These are phyloP conservation scores for Brachionichthys hirsutus DNA, from an alignment of 2,113 vertebrate genomes.

Conservation along the genomic window DNA sequence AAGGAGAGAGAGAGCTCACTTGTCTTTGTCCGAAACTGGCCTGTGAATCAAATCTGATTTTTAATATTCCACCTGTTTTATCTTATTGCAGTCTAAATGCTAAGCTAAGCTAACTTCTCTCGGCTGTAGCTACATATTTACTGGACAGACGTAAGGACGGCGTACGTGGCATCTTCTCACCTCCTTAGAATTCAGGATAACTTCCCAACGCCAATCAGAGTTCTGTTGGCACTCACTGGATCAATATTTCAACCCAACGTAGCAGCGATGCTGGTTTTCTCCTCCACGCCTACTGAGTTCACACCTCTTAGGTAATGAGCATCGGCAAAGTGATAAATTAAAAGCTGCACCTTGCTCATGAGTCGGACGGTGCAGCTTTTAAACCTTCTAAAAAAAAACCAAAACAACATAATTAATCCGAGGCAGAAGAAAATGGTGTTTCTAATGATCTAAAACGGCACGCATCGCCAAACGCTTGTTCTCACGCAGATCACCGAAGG, in stretches of 20 bases:
- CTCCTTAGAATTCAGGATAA: not conserved
- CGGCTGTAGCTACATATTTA: not conserved
- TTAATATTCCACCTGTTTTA: no score
- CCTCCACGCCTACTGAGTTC: constrained; percentile 7
- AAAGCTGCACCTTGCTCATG: constrained; percentile 19
- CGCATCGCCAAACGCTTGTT: constrained; percentile 2
- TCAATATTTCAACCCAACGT: constrained; percentile 2
- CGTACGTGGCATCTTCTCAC: not conserved
- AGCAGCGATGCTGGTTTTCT: constrained; percentile 34
- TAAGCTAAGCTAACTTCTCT: constrained; percentile 6
- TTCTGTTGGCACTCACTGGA: constrained; percentile 27
- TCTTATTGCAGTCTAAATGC: not conserved
- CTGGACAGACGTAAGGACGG: not conserved
- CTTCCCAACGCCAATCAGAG: not conserved
- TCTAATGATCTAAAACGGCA: constrained; percentile 1
- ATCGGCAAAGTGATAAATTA: constrained; percentile 50
- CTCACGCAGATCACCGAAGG: not conserved
- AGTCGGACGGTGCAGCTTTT: constrained; percentile 7
- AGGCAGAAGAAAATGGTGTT: constrained; percentile 14
- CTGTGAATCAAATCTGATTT: no score
- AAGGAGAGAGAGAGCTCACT: not conserved
- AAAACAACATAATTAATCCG: not conserved
- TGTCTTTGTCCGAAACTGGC: not conserved
- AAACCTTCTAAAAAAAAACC: constrained; percentile 10
- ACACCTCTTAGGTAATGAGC: constrained; percentile 8